These are phyloP conservation scores for Heterotis niloticus DNA, from an alignment of 2,113 vertebrate species.

Conservation along the genomic window DNA sequence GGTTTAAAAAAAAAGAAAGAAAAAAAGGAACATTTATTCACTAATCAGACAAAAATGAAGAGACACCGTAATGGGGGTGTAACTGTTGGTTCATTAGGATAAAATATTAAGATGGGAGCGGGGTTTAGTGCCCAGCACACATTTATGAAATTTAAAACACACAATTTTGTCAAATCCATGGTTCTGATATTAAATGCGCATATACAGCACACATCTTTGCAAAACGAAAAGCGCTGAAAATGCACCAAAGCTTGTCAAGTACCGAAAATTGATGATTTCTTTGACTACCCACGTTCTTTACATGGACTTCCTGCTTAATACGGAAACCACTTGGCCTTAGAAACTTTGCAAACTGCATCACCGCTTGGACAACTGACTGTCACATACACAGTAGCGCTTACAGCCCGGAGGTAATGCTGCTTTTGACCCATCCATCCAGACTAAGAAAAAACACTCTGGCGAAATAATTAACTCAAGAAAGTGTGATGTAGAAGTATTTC, in stretches of 20 bases:
- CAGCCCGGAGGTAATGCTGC: not conserved
- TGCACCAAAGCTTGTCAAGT: slow-evolving; percentile 16
- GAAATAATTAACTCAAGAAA: no score
- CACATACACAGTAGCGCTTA: not conserved
- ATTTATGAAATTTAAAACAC: not conserved
- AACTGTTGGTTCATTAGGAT: slow-evolving; percentile 19
- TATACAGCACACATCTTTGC: slow-evolving; percentile 12
- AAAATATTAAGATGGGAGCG: not conserved
- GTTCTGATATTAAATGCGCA: slow-evolving; percentile 17
- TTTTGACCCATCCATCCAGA: not conserved
- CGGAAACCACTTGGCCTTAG: not conserved
- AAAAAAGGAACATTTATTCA: no score
- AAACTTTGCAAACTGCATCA: not conserved
- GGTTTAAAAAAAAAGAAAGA: not conserved
- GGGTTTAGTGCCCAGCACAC: not conserved
- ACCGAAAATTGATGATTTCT: not conserved
- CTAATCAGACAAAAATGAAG: not conserved
- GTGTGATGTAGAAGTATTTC: no score
- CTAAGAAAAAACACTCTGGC: no score
- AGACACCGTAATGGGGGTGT: not conserved
- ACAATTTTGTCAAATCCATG: not conserved
- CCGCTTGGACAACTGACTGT: not conserved
- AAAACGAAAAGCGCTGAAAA: slow-evolving; percentile 24
- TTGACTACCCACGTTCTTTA: not conserved
- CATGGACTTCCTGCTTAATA: not conserved